phyloP scores from a whole-genome alignment of 1,140 invertebrate species.

The Philotrypesis tridentata region DNA sequence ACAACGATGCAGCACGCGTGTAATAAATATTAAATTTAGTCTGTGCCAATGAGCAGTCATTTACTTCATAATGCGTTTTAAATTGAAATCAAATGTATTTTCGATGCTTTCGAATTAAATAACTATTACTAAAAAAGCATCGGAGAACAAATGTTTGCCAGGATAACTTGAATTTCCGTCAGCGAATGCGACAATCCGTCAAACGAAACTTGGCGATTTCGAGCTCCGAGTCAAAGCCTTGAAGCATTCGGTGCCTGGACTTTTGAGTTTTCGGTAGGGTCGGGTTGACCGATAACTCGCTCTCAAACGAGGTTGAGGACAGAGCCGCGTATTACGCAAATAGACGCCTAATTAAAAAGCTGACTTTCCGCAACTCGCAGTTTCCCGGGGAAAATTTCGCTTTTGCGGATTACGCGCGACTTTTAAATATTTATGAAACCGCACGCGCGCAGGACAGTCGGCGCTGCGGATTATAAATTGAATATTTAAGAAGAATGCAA shows the following conservation, averaged over 20 bases:
- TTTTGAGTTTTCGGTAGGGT: neutral
- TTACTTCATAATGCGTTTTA: too few relatives aligned
- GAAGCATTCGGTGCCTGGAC: neutral
- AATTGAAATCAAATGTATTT: neutral
- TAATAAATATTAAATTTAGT: neutral
- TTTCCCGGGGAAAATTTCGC: neutral
- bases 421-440: conserved; percentile 48
- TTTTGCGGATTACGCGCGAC: neutral
- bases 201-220: neutral
- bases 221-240: neutral
- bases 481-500: conserved; percentile 46
- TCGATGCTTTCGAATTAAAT: neutral
- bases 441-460: neutral
- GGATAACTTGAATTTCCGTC: neutral
- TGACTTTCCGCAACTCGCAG: conserved; percentile 10
- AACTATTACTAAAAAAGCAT: neutral
- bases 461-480: conserved; percentile 47
- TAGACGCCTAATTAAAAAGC: conserved; percentile 60
- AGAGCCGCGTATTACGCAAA: conserved; percentile 46
- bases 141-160: neutral
- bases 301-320: neutral
- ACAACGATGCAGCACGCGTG: too few relatives aligned
- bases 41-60: neutral
- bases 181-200: neutral
- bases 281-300: neutral